Conservation (phyloP, 2,113 vertebrate genomes). For the Percina caprodes region DNA sequence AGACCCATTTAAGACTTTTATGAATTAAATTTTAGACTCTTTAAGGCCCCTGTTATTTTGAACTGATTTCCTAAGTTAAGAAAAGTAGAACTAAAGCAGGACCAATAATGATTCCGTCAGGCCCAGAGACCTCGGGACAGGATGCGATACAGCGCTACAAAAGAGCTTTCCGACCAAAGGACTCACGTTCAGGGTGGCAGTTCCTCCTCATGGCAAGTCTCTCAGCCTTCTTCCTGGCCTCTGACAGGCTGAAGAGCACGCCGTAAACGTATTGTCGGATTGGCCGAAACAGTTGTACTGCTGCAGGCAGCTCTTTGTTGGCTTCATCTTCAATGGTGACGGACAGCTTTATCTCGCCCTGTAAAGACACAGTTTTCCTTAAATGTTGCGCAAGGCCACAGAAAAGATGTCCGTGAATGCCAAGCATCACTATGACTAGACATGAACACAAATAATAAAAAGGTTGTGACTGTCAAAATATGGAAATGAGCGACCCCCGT, state of each 20-base stretch:
- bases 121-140: too few species aligned
- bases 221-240: slow-evolving; percentile 95
- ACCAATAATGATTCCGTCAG: background rate
- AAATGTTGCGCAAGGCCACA: background rate
- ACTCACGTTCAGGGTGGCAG: slow-evolving; percentile 89
- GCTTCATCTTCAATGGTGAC: slow-evolving; percentile 98
- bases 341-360: slow-evolving; percentile 97
- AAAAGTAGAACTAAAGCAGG: background rate
- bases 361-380: slow-evolving; percentile 40
- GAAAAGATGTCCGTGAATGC: background rate
- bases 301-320: slow-evolving; percentile 96
- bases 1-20: too few species aligned
- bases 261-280: slow-evolving; percentile 97
- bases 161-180: background rate
- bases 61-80: background rate
- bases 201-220: slow-evolving; percentile 94
- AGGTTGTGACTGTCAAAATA: background rate
- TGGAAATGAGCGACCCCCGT: background rate
- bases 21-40: too few species aligned
- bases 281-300: slow-evolving; percentile 94
- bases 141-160: background rate
- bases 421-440: background rate
- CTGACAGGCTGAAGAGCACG: slow-evolving; percentile 96
- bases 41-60: background rate
- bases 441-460: too few species aligned